phyloP scores from a whole-genome alignment of 2,113 vertebrate species.

The Balaeniceps rex region DNA sequence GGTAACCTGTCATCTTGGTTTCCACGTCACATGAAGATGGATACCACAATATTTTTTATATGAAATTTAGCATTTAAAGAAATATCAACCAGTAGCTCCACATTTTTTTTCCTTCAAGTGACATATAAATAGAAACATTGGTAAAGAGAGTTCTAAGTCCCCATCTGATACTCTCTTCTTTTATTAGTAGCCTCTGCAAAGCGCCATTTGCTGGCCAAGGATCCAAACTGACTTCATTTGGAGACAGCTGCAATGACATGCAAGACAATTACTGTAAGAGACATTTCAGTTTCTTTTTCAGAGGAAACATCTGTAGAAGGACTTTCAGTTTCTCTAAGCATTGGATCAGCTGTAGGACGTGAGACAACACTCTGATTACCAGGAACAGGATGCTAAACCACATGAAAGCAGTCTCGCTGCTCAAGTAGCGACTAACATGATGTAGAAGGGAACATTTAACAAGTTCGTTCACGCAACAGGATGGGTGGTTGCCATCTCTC shows the following conservation, averaged over 20 bases:
- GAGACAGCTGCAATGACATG: background rate
- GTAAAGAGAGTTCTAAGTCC: background rate
- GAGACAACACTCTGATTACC: background rate
- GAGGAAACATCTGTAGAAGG: constrained; percentile 23
- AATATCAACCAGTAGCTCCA: background rate
- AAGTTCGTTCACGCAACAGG: background rate
- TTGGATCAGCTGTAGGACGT: background rate
- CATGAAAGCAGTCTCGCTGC: background rate
- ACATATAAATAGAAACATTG: background rate
- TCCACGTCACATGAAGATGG: background rate
- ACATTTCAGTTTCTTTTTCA: constrained; percentile 53
- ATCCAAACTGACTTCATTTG: background rate
- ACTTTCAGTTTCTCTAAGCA: constrained; percentile 25
- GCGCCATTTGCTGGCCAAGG: background rate
- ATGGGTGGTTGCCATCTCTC: constrained; percentile 26
- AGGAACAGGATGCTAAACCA: constrained; percentile 51
- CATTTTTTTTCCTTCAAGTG: background rate
- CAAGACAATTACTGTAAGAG: background rate
- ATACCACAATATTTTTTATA: background rate
- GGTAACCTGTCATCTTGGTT: background rate
- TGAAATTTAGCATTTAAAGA: background rate
- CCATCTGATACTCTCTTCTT: background rate
- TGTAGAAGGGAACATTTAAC: constrained; percentile 18
- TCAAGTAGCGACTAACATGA: constrained; percentile 21
- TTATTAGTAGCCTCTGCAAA: background rate